These are phyloP conservation scores for Emydocephalus ijimae DNA, from an alignment of 2,113 vertebrate species.

Conservation along the genomic window DNA sequence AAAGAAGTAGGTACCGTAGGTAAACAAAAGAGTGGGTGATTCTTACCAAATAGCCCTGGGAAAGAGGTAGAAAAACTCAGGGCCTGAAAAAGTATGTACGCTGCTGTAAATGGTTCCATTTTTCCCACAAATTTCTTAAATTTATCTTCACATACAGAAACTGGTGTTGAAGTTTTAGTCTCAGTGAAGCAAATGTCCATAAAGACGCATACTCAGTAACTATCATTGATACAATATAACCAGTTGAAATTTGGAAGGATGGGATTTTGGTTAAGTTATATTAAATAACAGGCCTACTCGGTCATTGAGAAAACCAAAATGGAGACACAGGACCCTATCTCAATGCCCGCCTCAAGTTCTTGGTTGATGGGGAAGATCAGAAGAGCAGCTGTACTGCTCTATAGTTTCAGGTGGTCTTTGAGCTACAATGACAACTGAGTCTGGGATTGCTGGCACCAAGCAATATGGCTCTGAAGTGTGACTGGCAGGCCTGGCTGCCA, in stretches of 20 bases:
- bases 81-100: not conserved
- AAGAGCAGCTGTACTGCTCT: not conserved
- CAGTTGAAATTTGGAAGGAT: not conserved
- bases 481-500: not conserved
- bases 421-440: not conserved
- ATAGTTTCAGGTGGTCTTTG: not conserved
- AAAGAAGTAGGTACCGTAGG: not conserved
- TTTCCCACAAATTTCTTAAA: not conserved
- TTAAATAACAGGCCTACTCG: not conserved
- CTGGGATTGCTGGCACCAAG: not conserved
- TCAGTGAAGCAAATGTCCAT: not conserved
- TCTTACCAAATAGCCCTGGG: not conserved
- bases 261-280: not conserved
- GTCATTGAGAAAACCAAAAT: not conserved
- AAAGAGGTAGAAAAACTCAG: not conserved
- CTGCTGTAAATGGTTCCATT: not conserved
- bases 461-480: not conserved
- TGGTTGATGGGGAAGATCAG: not conserved
- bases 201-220: not conserved
- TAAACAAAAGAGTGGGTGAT: not conserved
- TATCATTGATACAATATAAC: not conserved
- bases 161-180: not conserved
- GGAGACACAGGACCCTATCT: not conserved
- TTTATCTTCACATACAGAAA: not conserved
- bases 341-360: not conserved